phyloP scores from a whole-genome alignment of 2,113 vertebrate species.

The Esox niger region DNA sequence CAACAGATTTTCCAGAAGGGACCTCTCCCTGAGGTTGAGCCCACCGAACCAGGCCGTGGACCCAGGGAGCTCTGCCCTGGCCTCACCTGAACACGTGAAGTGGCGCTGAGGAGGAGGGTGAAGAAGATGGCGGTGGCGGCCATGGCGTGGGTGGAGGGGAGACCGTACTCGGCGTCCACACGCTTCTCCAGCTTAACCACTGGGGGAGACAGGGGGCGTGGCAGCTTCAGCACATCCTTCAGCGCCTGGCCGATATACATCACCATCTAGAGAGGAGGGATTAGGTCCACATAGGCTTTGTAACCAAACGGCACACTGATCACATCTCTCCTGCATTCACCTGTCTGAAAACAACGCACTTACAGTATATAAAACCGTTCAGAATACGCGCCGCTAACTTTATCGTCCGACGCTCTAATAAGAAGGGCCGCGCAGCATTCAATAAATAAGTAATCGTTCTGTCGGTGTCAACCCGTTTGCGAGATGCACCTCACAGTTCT shows the following conservation, averaged over 20 bases:
- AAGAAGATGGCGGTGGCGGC: slow-evolving; percentile 89
- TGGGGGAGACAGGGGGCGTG: slow-evolving; percentile 85
- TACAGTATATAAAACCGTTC: neutral
- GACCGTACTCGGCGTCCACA: slow-evolving; percentile 83
- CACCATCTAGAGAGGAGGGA: slow-evolving; percentile 74
- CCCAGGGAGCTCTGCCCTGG: neutral
- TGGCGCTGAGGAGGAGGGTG: slow-evolving; percentile 80
- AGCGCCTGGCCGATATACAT: slow-evolving; percentile 95
- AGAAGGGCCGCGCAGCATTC: slow-evolving; percentile 20
- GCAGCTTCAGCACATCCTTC: slow-evolving; percentile 93
- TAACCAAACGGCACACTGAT: too few relatives aligned
- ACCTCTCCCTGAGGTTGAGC: slow-evolving; percentile 4
- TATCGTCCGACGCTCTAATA: slow-evolving; percentile 18
- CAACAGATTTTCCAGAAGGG: slow-evolving; percentile 50
- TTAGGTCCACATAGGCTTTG: neutral
- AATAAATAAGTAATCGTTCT: slow-evolving; percentile 53
- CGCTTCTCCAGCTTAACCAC: slow-evolving; percentile 89
- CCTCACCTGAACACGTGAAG: slow-evolving; percentile 82
- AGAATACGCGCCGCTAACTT: slow-evolving; percentile 22
- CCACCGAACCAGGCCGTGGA: neutral
- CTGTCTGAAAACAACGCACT: neutral
- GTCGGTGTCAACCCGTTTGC: slow-evolving; percentile 7
- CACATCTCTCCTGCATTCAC: too few relatives aligned
- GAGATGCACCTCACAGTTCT: slow-evolving; percentile 4
- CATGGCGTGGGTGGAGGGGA: slow-evolving; percentile 97